Base-by-base conservation (phyloP, 2,113 vertebrate genomes). In the Gallinago jamesoni region DNA sequence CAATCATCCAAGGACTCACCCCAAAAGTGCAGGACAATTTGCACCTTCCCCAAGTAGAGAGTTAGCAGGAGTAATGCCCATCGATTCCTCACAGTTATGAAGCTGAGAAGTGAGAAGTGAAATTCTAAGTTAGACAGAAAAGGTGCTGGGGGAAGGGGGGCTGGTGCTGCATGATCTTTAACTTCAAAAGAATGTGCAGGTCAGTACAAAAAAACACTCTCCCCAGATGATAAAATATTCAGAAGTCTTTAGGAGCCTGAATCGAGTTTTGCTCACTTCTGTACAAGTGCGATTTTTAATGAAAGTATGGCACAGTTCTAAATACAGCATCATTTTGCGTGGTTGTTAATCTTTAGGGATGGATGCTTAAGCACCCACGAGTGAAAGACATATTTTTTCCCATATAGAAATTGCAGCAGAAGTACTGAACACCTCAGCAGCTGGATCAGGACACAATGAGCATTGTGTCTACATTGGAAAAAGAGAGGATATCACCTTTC, bases 401-500 rank as follows among this genome's bases (percentile, higher is more conserved):
- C 27, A 24, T 64, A 28, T 10, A 68, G 56, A 69, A 93, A 68
- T 60, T 78, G 14, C 33, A 67, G 47, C 25, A 77, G 56, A 74
- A 77, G 22, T 57, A 67, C 28, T 48, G 60, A 80, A 74, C 23
- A 47, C 41, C n/a, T 77, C 43, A 78, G 80, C 67, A 92, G 33
- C 19, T 81, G 72, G 39, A 63, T 78, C 53, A 60, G 39, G 27
- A 92, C 64, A 90, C 56, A 87, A 59, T 52, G 27, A 81, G 14
- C 21, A 35, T 22, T 75, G 31, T 74, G 48, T 70, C 52, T 70
- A 22, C 7, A 5, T 21, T 64, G 19, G n/a, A 92, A 47, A 93
- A 80, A 70, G 63, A 74, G 37, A 67, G 5, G 23, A n/a, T 88
- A 93, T 92, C 68, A 59, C 8, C 33, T 96, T 96, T 79, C 87